These are phyloP conservation scores for Grammomys surdaster DNA, from an alignment of 2,113 vertebrate species.

Conservation along the genomic window DNA sequence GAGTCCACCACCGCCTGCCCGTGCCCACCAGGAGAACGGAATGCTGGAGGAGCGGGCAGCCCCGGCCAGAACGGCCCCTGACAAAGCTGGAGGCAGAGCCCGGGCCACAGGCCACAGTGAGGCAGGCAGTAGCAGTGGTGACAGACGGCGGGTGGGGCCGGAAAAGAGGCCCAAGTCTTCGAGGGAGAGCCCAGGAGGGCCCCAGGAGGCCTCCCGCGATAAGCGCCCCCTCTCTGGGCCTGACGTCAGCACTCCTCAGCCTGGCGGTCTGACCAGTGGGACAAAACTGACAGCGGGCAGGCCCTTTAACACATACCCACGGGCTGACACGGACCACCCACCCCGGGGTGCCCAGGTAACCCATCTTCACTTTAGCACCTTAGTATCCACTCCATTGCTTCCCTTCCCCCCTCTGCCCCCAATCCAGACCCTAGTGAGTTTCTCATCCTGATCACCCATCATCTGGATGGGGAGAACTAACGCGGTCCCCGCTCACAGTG, in stretches of 20 bases:
- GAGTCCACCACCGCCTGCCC: constrained; percentile 91
- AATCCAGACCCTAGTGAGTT: neutral
- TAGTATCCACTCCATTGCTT: accelerated
- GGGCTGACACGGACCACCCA: constrained; percentile 92
- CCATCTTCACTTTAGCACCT: neutral
- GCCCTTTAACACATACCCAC: constrained; percentile 96
- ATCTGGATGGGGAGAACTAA: neutral
- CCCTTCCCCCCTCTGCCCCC: neutral
- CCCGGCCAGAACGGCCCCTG: constrained; percentile 65
- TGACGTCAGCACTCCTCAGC: constrained; percentile 91
- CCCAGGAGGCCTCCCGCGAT: constrained; percentile 92
- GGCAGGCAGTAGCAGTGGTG: constrained; percentile 80
- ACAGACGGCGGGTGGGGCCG: constrained; percentile 82
- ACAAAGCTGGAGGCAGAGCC: constrained; percentile 69
- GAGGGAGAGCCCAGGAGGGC: constrained; percentile 76
- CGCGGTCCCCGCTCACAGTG: neutral
- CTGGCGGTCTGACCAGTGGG: constrained; percentile 86
- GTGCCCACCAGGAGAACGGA: constrained; percentile 85
- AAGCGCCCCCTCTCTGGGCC: constrained; percentile 95
- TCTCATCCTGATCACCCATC: constrained; percentile 61
- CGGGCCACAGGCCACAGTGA: constrained; percentile 68
- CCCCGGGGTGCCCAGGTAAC: constrained; percentile 91
- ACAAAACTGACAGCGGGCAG: constrained; percentile 89
- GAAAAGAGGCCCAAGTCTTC: constrained; percentile 94
- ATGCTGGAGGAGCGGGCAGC: constrained; percentile 85